Conservation (phyloP, 1,140 invertebrate genomes). For the Drosophila ambigua region DNA sequence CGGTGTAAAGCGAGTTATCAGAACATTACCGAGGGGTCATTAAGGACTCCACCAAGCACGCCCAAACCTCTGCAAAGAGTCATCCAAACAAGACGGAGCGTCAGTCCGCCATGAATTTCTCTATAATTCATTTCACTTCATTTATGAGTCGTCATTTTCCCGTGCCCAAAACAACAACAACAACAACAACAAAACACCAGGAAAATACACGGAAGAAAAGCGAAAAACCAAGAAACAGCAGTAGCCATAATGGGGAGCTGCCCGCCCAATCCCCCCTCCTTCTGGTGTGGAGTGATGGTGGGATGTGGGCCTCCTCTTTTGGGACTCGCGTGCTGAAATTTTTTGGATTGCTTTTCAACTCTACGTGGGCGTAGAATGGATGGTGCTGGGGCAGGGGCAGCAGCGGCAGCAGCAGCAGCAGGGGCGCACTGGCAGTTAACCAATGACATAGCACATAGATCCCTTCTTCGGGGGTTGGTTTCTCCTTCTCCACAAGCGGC, state of each 20-base stretch:
- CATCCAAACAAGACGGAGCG: constrained; percentile 7
- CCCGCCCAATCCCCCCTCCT: background rate
- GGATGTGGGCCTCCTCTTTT: constrained; percentile 3
- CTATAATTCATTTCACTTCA: constrained; percentile 60
- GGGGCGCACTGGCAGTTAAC: constrained; percentile 59
- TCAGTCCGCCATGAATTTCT: constrained; percentile 27
- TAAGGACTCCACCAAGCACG: constrained; percentile 54
- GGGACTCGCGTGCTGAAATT: constrained; percentile 71
- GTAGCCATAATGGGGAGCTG: background rate
- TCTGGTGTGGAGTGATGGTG: background rate
- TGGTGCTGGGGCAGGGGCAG: background rate
- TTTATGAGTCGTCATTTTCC: constrained; percentile 76
- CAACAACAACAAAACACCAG: background rate
- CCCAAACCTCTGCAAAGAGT: constrained; percentile 32
- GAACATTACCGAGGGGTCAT: constrained; percentile 61
- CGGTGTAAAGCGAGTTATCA: constrained; percentile 43
- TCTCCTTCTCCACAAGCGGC: constrained; percentile 23
- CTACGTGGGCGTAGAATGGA: constrained; percentile 26
- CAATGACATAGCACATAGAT: constrained; percentile 65
- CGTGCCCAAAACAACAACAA: constrained; percentile 27
- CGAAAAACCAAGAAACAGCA: constrained; percentile 20
- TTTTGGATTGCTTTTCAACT: constrained; percentile 73
- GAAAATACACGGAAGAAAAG: constrained; percentile 12
- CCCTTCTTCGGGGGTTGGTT: constrained; percentile 36
- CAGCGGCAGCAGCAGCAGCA: background rate